Evolutionary conservation across 2,797 vertebrate genomes (phyloP).

Genomic region (Sciaenops ocellatus): DNA sequence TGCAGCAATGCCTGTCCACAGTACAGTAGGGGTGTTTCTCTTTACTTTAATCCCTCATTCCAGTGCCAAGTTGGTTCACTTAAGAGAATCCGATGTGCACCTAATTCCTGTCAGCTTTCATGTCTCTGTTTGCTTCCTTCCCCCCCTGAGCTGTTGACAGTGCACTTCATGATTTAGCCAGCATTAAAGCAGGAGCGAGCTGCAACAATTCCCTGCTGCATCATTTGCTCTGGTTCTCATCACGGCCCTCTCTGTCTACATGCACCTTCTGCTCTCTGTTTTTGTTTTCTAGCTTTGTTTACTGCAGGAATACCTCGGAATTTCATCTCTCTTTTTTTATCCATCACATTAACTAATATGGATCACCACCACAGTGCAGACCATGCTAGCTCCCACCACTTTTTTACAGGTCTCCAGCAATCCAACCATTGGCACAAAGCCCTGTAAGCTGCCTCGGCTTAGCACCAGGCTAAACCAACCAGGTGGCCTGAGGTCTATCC

Average conservation of each 20-base stretch:
- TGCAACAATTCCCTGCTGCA: slow-evolving; percentile 36
- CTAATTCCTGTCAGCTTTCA: slow-evolving; percentile 61
- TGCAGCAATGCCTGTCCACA: slow-evolving; percentile 27
- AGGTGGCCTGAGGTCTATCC: slow-evolving; percentile 60
- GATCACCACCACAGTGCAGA: slow-evolving; percentile 18
- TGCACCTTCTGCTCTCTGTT: slow-evolving; percentile 2
- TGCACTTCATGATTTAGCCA: slow-evolving; percentile 42
- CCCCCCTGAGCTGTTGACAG: slow-evolving; percentile 21
- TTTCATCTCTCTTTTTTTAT: not conserved
- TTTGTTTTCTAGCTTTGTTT: slow-evolving; percentile 8
- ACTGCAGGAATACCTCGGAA: not conserved
- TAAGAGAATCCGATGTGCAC: slow-evolving; percentile 36
- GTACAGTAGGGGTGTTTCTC: slow-evolving; percentile 13
- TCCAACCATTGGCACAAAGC: slow-evolving; percentile 65
- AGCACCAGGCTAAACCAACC: slow-evolving; percentile 76
- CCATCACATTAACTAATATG: slow-evolving; percentile 16
- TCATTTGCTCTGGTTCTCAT: slow-evolving; percentile 33
- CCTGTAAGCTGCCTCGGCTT: slow-evolving; percentile 69
- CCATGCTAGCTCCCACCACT: slow-evolving; percentile 19
- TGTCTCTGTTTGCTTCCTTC: slow-evolving; percentile 31
- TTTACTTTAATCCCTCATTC: slow-evolving; percentile 52
- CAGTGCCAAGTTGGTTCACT: slow-evolving; percentile 34
- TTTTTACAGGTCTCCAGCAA: slow-evolving; percentile 59
- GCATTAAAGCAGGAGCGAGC: slow-evolving; percentile 16
- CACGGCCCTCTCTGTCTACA: slow-evolving; percentile 3